Evolutionary conservation across 2,888 invertebrate genomes (phyloP).

Genomic region (Pomacea canaliculata): DNA sequence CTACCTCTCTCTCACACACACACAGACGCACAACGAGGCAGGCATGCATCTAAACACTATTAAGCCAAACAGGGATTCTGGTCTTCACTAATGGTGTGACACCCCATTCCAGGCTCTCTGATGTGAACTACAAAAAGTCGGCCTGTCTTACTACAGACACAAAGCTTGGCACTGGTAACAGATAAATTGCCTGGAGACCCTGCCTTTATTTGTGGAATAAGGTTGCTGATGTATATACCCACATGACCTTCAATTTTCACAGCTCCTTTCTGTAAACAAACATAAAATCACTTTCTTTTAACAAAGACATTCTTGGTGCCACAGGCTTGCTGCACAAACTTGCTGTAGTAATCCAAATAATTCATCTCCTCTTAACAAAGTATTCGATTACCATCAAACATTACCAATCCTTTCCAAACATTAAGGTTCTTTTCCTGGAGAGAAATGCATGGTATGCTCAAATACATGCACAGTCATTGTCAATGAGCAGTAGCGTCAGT

Average conservation of each 20-base stretch:
- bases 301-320: not conserved
- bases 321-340: not conserved
- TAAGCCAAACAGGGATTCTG: constrained; percentile 39
- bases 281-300: not conserved
- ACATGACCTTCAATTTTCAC: constrained; percentile 32
- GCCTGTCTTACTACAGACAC: constrained; percentile 53
- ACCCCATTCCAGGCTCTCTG: constrained; percentile 34
- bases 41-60: constrained; percentile 1
- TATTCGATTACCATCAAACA: no score
- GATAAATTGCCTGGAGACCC: constrained; percentile 4
- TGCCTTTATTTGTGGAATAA: constrained; percentile 19
- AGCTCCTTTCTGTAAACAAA: constrained; percentile 30
- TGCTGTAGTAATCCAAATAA: no score
- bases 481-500: no score
- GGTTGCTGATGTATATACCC: constrained; percentile 31
- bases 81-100: constrained; percentile 36
- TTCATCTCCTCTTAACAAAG: no score
- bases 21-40: not conserved
- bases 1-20: not conserved
- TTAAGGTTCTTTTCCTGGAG: no score
- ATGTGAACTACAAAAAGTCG: constrained; percentile 51
- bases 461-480: no score
- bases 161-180: constrained; percentile 43
- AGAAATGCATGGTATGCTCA: no score
- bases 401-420: no score